Evolutionary conservation across 2,888 invertebrate species (phyloP), one percentile per base, ranked within the genome.

Genomic region (Ommatoiulus sabulosus): DNA sequence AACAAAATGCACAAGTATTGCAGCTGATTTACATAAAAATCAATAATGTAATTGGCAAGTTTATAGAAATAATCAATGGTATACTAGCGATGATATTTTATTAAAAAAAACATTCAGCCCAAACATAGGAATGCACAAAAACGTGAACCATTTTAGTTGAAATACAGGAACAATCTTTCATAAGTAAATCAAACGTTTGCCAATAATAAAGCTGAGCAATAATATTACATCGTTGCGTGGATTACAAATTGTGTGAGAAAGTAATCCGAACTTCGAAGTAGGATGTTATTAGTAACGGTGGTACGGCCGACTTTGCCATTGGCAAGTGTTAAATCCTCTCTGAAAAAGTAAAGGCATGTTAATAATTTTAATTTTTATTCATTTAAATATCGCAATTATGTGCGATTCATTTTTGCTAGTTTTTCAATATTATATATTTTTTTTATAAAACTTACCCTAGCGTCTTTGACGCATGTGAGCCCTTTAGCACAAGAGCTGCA

Each of bases 401-500:
- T 52, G 52, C 17, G 52, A 10, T 12, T 3, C 17, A 52, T 52
- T 12, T 17, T 10, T 7, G 46, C 46, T 46, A 5, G 8, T 46
- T 46, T 7, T 46, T 7, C 5, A 8, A 8, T 7, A 7, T 46
- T 46, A 46, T 17, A 52, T 12, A 17, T 52, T 52, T 3, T 52
- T 52, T 52, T 10, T 12, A 52, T 3, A 52, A 24, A 52, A 15
- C 88, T 88, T 44, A 88, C 88, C 44, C 80, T 84, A 10, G 84
- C 17, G 48, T 63, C 80, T 84, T 8, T 1, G n/a, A 80, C 35
- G 44, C 88, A 88, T 20, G 1, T 15, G n/a, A 80, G 84, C 3
- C 88, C 88, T 44, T 52, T 87, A 0, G 17, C 44, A 43, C 48
- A 44, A 2, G n/a, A 24, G 20, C 84, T 84, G 84, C 88, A 88